Conservation (phyloP, 2,888 invertebrate genomes). For the Aproaerema taeniolella region DNA sequence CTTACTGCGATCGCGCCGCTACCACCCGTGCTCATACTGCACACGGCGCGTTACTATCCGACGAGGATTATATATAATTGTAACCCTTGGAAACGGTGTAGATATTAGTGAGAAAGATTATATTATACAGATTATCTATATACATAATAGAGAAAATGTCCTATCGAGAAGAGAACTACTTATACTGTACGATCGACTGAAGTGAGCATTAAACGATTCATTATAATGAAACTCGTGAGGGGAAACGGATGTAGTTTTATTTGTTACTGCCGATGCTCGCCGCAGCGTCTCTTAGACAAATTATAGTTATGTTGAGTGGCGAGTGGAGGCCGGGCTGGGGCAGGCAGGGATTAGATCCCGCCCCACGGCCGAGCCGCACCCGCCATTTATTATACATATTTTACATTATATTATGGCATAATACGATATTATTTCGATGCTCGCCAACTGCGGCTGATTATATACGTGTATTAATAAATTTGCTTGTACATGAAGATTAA, state of each 20-base stretch:
- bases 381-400: conserved; percentile 54
- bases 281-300: conserved; percentile 44
- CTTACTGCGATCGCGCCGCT: conserved; percentile 33
- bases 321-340: too few relatives aligned
- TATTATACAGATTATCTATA: conserved; percentile 76
- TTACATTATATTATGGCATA: conserved; percentile 77
- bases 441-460: conserved; percentile 54
- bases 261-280: conserved; percentile 44
- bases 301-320: conserved; percentile 45
- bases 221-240: conserved; percentile 57
- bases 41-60: conserved; percentile 33
- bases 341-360: too few relatives aligned
- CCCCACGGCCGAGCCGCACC: conserved; percentile 40
- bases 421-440: conserved; percentile 64
- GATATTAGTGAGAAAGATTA: conserved; percentile 77
- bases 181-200: conserved; percentile 68
- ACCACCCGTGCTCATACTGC: conserved; percentile 30
- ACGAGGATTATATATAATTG: conserved; percentile 61
- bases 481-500: conserved; percentile 87
- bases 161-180: conserved; percentile 67
- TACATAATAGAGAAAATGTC: conserved; percentile 73
- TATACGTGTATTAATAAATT: conserved; percentile 79
- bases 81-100: conserved; percentile 73
- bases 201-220: conserved; percentile 63
- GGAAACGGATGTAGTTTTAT: conserved; percentile 59